These are phyloP conservation scores for Taxidea taxus DNA, from an alignment of 2,113 vertebrate species.

Conservation along the genomic window DNA sequence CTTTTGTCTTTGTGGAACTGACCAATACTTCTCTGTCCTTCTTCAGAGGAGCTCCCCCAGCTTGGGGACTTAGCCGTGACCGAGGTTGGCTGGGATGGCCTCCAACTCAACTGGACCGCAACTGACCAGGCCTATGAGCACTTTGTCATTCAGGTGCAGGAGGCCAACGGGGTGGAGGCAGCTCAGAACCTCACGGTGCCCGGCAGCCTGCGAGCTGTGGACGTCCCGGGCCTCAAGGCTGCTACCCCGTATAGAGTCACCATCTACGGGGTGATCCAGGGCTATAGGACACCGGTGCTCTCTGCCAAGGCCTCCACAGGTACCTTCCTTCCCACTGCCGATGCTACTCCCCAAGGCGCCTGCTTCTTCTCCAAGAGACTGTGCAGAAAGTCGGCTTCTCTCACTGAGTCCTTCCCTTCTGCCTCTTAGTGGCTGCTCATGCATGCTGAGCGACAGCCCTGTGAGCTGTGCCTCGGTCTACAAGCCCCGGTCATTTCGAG, in stretches of 20 bases:
- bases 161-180: conserved; percentile 82
- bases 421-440: background rate
- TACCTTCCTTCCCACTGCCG: conserved; percentile 58
- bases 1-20: conserved; percentile 58
- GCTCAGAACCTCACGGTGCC: conserved; percentile 85
- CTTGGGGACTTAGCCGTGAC: conserved; percentile 87
- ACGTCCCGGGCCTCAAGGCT: conserved; percentile 87
- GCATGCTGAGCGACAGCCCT: background rate
- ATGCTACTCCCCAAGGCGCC: background rate
- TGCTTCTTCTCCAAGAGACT: background rate
- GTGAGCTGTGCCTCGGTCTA: background rate
- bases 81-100: conserved; percentile 89
- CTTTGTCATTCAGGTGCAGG: conserved; percentile 92
- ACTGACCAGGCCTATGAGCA: conserved; percentile 84
- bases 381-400: background rate
- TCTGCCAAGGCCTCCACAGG: conserved; percentile 80
- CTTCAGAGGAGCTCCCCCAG: conserved; percentile 90
- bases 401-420: background rate
- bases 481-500: background rate
- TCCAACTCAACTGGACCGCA: conserved; percentile 91
- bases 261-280: conserved; percentile 87
- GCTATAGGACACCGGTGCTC: conserved; percentile 81
- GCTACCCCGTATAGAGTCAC: conserved; percentile 88
- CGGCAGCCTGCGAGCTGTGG: conserved; percentile 78
- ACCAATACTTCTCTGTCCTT: conserved; percentile 83